Evolutionary conservation across 2,888 invertebrate genomes (phyloP).

Genomic region (Cylloceria caligata): DNA sequence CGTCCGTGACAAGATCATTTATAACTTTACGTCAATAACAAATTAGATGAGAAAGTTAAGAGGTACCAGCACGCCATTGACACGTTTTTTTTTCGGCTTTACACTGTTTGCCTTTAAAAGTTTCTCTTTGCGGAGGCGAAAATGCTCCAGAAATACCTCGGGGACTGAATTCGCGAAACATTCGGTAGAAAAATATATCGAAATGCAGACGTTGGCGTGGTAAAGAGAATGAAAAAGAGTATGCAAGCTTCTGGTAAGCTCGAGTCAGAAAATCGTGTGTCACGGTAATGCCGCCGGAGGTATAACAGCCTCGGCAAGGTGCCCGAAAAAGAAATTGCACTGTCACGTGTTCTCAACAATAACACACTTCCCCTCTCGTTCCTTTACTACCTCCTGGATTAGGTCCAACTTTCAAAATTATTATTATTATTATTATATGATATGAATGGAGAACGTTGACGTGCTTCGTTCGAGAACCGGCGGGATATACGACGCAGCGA

Average conservation of each 20-base stretch:
- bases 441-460: conserved; percentile 35
- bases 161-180: conserved; percentile 15
- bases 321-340: conserved; percentile 58
- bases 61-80: too few relatives aligned
- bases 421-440: conserved; percentile 37
- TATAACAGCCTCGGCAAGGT: conserved; percentile 52
- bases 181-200: conserved; percentile 9
- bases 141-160: conserved; percentile 6
- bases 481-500: too few relatives aligned
- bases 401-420: conserved; percentile 47
- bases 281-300: conserved; percentile 35
- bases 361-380: conserved; percentile 39
- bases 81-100: too few relatives aligned
- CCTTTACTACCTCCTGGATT: conserved; percentile 31
- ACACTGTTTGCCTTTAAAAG: conserved; percentile 1
- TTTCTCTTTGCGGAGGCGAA: neutral
- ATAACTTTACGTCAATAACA: too few relatives aligned
- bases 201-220: neutral
- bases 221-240: conserved; percentile 17
- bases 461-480: neutral
- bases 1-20: too few relatives aligned
- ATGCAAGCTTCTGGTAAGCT: conserved; percentile 1
- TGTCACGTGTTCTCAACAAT: conserved; percentile 55
- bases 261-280: conserved; percentile 29
- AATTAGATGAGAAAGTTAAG: too few relatives aligned